Evolutionary conservation across 2,888 invertebrate species (phyloP).

Genomic region (Ormyrus labotus): DNA sequence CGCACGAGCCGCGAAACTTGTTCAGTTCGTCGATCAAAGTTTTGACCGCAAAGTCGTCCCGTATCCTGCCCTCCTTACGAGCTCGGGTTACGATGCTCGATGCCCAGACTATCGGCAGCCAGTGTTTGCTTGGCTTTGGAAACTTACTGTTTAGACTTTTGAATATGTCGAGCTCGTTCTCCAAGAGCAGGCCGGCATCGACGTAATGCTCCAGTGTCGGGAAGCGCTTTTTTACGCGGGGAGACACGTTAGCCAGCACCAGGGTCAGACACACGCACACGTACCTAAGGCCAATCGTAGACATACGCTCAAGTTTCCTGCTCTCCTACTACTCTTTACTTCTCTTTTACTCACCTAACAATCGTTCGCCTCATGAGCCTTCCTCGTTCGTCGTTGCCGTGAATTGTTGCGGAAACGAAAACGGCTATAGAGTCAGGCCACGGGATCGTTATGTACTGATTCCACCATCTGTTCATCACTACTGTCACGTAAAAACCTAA

Average conservation of each 20-base stretch:
- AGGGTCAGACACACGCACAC: constrained; percentile 90
- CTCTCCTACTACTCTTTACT: neutral
- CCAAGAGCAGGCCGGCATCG: constrained; percentile 88
- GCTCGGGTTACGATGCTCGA: constrained; percentile 92
- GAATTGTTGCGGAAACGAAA: constrained; percentile 79
- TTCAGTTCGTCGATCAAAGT: constrained; percentile 84
- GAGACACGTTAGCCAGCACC: constrained; percentile 91
- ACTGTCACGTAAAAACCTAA: constrained; percentile 95
- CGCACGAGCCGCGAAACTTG: constrained; percentile 78
- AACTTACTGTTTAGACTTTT: constrained; percentile 87
- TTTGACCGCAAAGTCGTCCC: constrained; percentile 94
- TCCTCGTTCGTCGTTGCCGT: constrained; percentile 79
- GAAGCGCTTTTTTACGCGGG: constrained; percentile 92
- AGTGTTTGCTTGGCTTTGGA: constrained; percentile 91
- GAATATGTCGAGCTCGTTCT: constrained; percentile 88
- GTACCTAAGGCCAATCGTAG: constrained; percentile 69
- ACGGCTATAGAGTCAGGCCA: constrained; percentile 80
- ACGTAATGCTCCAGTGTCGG: constrained; percentile 89
- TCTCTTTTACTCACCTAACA: constrained; percentile 71
- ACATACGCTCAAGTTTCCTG: neutral
- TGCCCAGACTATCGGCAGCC: constrained; percentile 95
- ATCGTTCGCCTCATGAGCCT: constrained; percentile 79
- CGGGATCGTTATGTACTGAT: constrained; percentile 79
- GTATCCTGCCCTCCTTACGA: constrained; percentile 91
- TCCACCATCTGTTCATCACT: constrained; percentile 93